Percentiles rank a stretch among this genome's conserved stretches.
These are phyloP conservation scores for Andrena trimmerana DNA, from an alignment of 2,888 invertebrate genomes.

Conservation along the genomic window DNA sequence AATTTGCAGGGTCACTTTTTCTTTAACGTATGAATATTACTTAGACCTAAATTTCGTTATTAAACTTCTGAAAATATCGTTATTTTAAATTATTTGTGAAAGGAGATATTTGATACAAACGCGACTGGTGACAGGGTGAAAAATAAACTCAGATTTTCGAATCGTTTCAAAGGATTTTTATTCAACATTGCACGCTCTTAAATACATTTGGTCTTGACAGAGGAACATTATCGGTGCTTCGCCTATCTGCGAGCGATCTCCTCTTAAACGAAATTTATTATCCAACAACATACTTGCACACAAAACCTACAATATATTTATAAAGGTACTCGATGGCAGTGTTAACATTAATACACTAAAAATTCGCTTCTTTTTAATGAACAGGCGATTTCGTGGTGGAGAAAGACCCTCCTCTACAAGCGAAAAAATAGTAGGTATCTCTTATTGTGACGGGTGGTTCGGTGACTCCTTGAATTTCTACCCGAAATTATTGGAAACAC, in stretches of 20 bases:
- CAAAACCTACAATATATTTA: conserved; percentile 60
- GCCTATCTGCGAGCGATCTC: conserved; percentile 29
- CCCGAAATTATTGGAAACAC: conserved; percentile 33
- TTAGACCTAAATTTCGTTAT: too few species aligned
- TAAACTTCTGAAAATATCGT: too few species aligned
- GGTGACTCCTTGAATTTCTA: conserved; percentile 9
- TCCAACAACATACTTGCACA: conserved; percentile 36
- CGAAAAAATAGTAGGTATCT: conserved; percentile 8
- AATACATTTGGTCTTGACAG: conserved; percentile 82
- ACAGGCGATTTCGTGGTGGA: not conserved
- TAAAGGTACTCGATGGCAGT: conserved; percentile 66
- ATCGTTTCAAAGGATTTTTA: conserved; percentile 65
- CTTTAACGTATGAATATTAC: too few species aligned
- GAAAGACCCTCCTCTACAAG: too few species aligned
- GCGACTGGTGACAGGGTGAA: not conserved
- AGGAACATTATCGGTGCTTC: conserved; percentile 80
- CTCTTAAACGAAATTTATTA: conserved; percentile 47
- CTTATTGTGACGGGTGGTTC: conserved; percentile 9
- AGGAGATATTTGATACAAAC: too few species aligned
- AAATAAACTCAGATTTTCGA: conserved; percentile 2
- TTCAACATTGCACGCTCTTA: conserved; percentile 82
- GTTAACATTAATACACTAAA: not conserved
- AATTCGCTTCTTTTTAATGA: not conserved
- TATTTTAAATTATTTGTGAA: too few species aligned
- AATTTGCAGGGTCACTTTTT: too few species aligned